Evolutionary conservation across 2,797 vertebrate species (phyloP), one percentile per base, ranked within the genome.

Genomic region (Melanogrammus aeglefinus): DNA sequence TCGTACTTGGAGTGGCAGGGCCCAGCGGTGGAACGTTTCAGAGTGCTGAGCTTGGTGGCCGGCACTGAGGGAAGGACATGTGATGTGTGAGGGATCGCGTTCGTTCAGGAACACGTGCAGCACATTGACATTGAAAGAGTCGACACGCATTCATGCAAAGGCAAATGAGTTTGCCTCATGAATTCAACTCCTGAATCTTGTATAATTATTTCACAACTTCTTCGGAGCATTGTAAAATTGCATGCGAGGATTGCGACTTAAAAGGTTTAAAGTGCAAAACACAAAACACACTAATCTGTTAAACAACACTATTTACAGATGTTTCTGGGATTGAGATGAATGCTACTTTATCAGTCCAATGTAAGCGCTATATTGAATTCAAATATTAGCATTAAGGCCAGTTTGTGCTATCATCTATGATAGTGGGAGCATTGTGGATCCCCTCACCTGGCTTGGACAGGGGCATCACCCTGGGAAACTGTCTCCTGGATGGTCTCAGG

Each of bases 1-100:
- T 99, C 98, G 0, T 99, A 99, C 85, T 99, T 99, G 95, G 96
- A 97, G 86, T 98, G 97, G 87, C 98, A 98, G 0, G 96, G 97
- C 70, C 98, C 97, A 0, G 96, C 93, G 0, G 95, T 95, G 82
- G 97, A 95, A 36, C 96, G 95, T 0, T 95, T 96, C 92, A 98
- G 91, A 0, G 96, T 96, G 92, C 94, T 98, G 86, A 99, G 95
- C 91, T 99, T 99, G 27, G 98, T 99, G 5, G 98, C 98, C 0
- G 98, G 98, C 84, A 99, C 98, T 99, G 86, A 21, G 77, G 39
- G 18, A 85, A 69, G 6, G 10, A n/a, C 6, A 47, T 72, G 77
- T 18, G 47, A 6, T 21, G n/a, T 63, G n/a, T 63, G 63, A 69
- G n/a, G 10, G 63, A 69, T 27, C 9, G 12, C n/a, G 12, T 69